Percentiles rank a stretch among this genome's conserved stretches.
Evolutionary conservation across 92 coral and sea anemone species (phyloP).

Genomic region (Epizoanthus stellaris): DNA sequence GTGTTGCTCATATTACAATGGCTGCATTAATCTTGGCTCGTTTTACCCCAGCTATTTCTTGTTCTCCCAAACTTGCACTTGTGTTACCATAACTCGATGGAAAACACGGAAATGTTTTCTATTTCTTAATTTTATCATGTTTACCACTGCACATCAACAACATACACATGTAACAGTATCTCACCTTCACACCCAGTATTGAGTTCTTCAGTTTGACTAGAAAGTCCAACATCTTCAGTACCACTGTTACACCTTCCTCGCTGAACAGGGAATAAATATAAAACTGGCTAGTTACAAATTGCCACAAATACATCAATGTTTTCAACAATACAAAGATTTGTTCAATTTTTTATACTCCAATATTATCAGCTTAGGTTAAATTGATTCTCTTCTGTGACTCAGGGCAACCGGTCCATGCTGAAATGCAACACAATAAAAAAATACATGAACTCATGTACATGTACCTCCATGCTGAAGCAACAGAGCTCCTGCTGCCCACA

Average conservation of each 20-base stretch:
- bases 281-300: not conserved
- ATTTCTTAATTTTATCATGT: too few relatives aligned
- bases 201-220: constrained; percentile 72
- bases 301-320: not conserved
- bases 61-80: too few relatives aligned
- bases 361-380: not conserved
- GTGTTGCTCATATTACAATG: too few relatives aligned
- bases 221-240: constrained; percentile 80
- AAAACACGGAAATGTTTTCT: too few relatives aligned
- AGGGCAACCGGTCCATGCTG: not conserved
- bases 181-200: constrained; percentile 62
- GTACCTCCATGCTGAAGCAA: constrained; percentile 80
- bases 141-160: too few relatives aligned
- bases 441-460: not conserved
- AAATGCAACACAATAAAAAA: too few relatives aligned
- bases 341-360: not conserved
- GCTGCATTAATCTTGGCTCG: too few relatives aligned
- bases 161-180: not conserved
- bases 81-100: too few relatives aligned
- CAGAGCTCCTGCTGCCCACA: constrained; percentile 59
- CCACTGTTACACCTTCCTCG: constrained; percentile 85
- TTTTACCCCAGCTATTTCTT: too few relatives aligned
- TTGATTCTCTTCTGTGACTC: too few relatives aligned
- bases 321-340: not conserved
- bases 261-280: constrained; percentile 48